These are phyloP conservation scores for Pimephales promelas DNA, from an alignment of 2,113 vertebrate species.

Conservation along the genomic window DNA sequence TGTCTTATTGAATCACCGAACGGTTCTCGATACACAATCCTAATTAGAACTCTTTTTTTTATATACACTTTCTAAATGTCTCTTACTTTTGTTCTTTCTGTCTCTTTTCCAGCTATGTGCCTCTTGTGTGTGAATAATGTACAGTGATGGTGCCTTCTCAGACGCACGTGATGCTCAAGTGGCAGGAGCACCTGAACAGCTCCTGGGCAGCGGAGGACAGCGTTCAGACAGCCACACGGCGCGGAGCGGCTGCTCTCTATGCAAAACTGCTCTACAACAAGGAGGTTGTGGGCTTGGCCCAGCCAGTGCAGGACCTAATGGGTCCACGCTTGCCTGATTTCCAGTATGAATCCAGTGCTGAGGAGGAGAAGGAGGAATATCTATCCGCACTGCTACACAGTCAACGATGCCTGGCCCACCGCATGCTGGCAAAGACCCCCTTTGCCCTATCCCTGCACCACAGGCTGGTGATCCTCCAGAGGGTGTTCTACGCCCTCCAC, in stretches of 20 bases:
- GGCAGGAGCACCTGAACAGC: constrained; percentile 83
- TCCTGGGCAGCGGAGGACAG: constrained; percentile 81
- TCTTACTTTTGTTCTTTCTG: not conserved
- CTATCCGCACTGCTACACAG: constrained; percentile 77
- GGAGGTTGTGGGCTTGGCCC: constrained; percentile 78
- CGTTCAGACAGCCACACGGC: constrained; percentile 67
- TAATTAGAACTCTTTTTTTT: not conserved
- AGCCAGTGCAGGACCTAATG: constrained; percentile 77
- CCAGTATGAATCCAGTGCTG: constrained; percentile 75
- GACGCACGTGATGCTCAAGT: constrained; percentile 82
- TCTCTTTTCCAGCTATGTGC: constrained; percentile 58
- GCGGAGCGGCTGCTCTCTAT: constrained; percentile 73
- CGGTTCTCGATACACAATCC: not conserved
- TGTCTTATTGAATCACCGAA: not conserved
- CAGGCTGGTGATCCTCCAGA: constrained; percentile 75
- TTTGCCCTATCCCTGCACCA: constrained; percentile 77
- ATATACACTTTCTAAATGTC: not conserved
- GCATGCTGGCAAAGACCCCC: constrained; percentile 75
- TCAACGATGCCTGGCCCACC: constrained; percentile 78
- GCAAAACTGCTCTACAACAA: constrained; percentile 77
- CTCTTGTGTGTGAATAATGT: constrained; percentile 68
- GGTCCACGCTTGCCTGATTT: constrained; percentile 81
- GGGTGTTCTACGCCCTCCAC: constrained; percentile 81
- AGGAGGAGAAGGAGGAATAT: constrained; percentile 78
- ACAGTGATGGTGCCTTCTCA: constrained; percentile 80